Evolutionary conservation across 2,888 invertebrate genomes (phyloP).

Genomic region (Phortica magna): DNA sequence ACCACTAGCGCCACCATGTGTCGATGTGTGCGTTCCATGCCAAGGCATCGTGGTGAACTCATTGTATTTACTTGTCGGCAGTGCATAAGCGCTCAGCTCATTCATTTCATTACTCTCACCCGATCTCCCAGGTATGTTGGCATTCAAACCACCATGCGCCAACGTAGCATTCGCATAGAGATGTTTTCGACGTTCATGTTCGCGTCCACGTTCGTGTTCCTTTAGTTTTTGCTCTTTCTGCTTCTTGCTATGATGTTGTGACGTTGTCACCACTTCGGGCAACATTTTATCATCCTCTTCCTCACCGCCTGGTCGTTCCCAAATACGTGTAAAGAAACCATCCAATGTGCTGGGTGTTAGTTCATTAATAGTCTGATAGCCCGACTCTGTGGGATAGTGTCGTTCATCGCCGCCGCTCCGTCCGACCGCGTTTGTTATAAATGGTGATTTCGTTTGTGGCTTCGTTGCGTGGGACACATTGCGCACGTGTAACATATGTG

Average conservation of each 20-base stretch:
- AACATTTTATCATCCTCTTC: background rate
- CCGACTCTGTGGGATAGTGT: slow-evolving; percentile 67
- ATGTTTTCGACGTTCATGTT: slow-evolving; percentile 56
- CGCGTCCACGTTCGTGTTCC: background rate
- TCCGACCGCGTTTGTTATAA: slow-evolving; percentile 38
- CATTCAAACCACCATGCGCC: slow-evolving; percentile 37
- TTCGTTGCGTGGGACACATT: slow-evolving; percentile 50
- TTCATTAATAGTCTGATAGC: slow-evolving; percentile 71
- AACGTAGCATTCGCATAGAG: slow-evolving; percentile 60
- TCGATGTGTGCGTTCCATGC: slow-evolving; percentile 44
- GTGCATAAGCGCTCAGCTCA: slow-evolving; percentile 3
- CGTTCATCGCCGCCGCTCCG: slow-evolving; percentile 17
- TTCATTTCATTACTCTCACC: slow-evolving; percentile 19
- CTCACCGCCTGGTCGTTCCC: slow-evolving; percentile 55
- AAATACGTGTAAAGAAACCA: slow-evolving; percentile 67
- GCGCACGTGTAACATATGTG: slow-evolving; percentile 72
- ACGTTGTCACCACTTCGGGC: slow-evolving; percentile 15
- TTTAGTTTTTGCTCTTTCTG: slow-evolving; percentile 1
- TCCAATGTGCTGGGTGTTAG: slow-evolving; percentile 69
- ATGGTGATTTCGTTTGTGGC: slow-evolving; percentile 55
- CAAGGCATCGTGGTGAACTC: slow-evolving; percentile 64
- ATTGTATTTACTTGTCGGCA: slow-evolving; percentile 55
- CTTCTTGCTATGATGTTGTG: slow-evolving; percentile 47
- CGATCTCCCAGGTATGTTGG: slow-evolving; percentile 44
- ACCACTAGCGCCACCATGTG: background rate